phyloP scores from a whole-genome alignment of 2,113 vertebrate species.

The Columba janthina region DNA sequence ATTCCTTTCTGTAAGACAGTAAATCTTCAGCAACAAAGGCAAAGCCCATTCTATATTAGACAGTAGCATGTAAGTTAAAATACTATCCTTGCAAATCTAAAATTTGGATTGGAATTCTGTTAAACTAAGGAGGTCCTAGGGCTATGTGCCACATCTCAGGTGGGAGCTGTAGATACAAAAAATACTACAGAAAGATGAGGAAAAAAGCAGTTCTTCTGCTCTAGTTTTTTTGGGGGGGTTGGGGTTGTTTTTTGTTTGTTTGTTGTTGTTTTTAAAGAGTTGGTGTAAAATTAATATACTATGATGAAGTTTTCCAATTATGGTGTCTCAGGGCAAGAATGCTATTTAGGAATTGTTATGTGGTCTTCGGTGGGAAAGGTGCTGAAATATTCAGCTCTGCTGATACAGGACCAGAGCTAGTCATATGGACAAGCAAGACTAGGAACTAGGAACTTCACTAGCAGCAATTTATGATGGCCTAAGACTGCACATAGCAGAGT shows the following conservation, averaged over 20 bases:
- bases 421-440: neutral
- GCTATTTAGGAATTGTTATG: neutral
- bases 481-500: neutral
- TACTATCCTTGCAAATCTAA: neutral
- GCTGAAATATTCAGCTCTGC: neutral
- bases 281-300: neutral
- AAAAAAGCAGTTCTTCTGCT: neutral
- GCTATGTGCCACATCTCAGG: neutral
- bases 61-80: neutral
- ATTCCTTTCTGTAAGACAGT: neutral
- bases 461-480: neutral
- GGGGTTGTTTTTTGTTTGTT: too few species aligned
- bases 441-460: neutral
- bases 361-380: neutral
- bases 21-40: neutral
- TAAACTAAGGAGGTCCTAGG: neutral
- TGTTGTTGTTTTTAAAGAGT: neutral
- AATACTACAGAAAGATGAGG: neutral
- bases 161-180: neutral
- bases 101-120: neutral
- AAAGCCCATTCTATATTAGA: rapidly evolving
- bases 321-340: neutral
- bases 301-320: neutral
- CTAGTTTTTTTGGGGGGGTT: neutral
- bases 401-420: neutral